phyloP scores from a whole-genome alignment of 2,113 vertebrate genomes.

The Eurypyga helias region DNA sequence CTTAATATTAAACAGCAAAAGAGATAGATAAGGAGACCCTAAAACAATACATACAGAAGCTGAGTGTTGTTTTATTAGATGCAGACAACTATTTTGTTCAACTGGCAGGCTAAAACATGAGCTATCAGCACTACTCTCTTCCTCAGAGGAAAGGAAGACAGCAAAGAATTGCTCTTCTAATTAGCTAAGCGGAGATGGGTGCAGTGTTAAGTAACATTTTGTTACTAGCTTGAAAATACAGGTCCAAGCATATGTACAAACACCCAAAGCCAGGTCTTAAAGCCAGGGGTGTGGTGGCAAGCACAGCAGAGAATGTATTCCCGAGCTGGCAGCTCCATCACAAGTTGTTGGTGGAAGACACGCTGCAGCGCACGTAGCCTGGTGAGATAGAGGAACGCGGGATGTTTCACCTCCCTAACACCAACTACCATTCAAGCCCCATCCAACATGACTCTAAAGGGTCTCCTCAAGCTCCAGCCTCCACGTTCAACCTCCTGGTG shows the following conservation, averaged over 20 bases:
- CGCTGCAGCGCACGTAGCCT: not conserved
- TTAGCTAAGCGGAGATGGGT: not conserved
- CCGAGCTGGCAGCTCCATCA: not conserved
- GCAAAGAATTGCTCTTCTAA: not conserved
- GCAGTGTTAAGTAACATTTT: not conserved
- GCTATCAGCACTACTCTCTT: not conserved
- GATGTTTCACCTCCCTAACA: not conserved
- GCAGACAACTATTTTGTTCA: not conserved
- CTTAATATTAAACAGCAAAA: not conserved
- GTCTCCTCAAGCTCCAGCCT: not conserved
- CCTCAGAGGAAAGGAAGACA: not conserved
- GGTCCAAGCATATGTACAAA: not conserved
- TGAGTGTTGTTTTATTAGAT: not conserved
- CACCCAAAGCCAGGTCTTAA: not conserved
- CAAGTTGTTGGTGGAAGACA: not conserved
- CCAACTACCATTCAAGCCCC: not conserved
- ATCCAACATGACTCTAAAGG: not conserved
- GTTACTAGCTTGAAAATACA: not conserved
- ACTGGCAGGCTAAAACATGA: not conserved
- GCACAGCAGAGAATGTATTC: not conserved
- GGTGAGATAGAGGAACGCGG: accelerated
- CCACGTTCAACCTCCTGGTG: not conserved
- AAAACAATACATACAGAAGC: not conserved
- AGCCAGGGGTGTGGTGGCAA: not conserved
- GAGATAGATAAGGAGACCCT: not conserved